Conservation (phyloP, 1,140 invertebrate species). For the Calephelis nemesis region DNA sequence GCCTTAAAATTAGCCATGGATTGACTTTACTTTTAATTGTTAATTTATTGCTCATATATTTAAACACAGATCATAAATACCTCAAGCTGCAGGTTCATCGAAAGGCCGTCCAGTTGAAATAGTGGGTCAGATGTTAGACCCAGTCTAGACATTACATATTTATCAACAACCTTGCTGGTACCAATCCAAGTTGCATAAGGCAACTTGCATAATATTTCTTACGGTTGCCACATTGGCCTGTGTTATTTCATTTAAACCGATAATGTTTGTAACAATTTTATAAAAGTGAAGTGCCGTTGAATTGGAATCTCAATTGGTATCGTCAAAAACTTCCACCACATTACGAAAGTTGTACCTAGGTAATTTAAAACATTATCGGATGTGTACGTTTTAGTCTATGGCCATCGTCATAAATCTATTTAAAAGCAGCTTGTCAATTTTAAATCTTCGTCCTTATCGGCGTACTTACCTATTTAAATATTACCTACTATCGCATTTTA, state of each 20-base stretch:
- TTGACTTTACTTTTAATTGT: too few species aligned
- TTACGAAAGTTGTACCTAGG: too few species aligned
- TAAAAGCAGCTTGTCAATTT: too few species aligned
- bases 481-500: too few species aligned
- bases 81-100: conserved; percentile 31
- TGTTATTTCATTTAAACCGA: conserved; percentile 11
- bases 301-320: not conserved
- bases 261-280: not conserved
- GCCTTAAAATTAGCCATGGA: too few species aligned
- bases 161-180: conserved; percentile 49
- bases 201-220: conserved; percentile 48
- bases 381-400: too few species aligned
- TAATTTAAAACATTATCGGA: too few species aligned
- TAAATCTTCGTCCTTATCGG: too few species aligned
- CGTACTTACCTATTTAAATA: too few species aligned
- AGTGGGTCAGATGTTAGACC: conserved; percentile 54
- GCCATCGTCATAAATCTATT: too few species aligned
- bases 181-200: conserved; percentile 57
- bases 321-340: not conserved
- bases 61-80: too few species aligned
- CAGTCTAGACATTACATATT: conserved; percentile 51
- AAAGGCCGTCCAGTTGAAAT: conserved; percentile 41
- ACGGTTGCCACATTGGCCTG: conserved; percentile 28
- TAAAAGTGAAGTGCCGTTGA: not conserved
- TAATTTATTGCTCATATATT: too few species aligned